phyloP scores from a whole-genome alignment of 2,113 vertebrate species.

The Brevimyrus niger region DNA sequence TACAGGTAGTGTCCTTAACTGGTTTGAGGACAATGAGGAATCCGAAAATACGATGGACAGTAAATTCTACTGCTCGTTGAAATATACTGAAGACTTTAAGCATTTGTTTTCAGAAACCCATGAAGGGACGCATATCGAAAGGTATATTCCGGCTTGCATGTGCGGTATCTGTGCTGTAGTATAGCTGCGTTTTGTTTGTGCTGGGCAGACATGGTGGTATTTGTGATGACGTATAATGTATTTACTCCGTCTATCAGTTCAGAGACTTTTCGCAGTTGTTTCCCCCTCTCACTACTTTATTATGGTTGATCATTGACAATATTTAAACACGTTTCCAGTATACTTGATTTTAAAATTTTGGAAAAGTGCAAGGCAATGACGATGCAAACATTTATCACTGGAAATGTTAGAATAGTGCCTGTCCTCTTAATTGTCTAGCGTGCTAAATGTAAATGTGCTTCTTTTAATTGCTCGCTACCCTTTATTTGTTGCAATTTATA shows the following conservation, averaged over 20 bases:
- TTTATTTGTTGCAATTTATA: background rate
- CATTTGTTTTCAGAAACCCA: slow-evolving; percentile 37
- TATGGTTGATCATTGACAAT: background rate
- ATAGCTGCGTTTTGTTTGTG: background rate
- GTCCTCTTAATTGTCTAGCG: background rate
- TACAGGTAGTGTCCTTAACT: background rate
- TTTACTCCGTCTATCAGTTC: background rate
- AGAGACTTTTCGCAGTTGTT: background rate
- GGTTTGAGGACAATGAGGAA: slow-evolving; percentile 51
- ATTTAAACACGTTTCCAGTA: background rate
- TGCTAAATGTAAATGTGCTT: background rate
- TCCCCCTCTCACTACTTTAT: background rate
- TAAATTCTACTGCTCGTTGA: slow-evolving; percentile 51
- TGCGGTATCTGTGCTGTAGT: background rate
- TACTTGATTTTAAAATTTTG: background rate
- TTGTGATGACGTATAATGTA: slow-evolving; percentile 4
- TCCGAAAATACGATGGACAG: slow-evolving; percentile 52
- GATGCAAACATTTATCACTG: background rate
- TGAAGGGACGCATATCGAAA: slow-evolving; percentile 43
- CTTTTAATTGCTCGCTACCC: background rate
- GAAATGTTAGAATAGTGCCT: background rate
- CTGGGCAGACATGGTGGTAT: background rate
- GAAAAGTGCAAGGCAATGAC: background rate
- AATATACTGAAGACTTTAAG: slow-evolving; percentile 49
- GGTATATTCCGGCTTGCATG: slow-evolving; percentile 35